phyloP scores from a whole-genome alignment of 2,888 invertebrate genomes.

The Hydrotaea diabolus region DNA sequence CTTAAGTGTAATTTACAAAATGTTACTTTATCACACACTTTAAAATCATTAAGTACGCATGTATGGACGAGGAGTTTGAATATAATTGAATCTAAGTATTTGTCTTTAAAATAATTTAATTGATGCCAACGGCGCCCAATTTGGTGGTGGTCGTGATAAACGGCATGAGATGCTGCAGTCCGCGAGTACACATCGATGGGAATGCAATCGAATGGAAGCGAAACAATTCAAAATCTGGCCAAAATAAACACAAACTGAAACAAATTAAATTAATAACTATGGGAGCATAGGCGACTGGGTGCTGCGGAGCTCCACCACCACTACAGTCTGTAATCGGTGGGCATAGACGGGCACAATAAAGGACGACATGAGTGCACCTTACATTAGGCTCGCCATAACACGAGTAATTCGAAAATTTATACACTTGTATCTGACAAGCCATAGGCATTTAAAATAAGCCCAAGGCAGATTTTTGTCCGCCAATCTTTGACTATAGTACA shows the following conservation, averaged over 20 bases:
- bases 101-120: conserved; percentile 53
- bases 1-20: too few species aligned
- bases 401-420: too few species aligned
- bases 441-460: too few species aligned
- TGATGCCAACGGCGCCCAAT: conserved; percentile 53
- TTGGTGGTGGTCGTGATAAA: conserved; percentile 43
- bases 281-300: conserved; percentile 8
- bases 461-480: too few species aligned
- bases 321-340: too few species aligned
- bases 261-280: conserved; percentile 57
- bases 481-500: too few species aligned
- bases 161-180: background rate
- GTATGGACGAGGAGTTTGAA: background rate
- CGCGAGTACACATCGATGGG: conserved; percentile 38
- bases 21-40: too few species aligned
- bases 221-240: conserved; percentile 45
- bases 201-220: conserved; percentile 55
- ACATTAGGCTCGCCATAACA: background rate
- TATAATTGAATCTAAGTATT: background rate
- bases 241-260: conserved; percentile 61
- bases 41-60: background rate
- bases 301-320: background rate
- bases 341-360: background rate
- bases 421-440: background rate
- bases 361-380: background rate